Base-by-base conservation (phyloP, 2,888 invertebrate genomes). In the Phalera bucephala region DNA sequence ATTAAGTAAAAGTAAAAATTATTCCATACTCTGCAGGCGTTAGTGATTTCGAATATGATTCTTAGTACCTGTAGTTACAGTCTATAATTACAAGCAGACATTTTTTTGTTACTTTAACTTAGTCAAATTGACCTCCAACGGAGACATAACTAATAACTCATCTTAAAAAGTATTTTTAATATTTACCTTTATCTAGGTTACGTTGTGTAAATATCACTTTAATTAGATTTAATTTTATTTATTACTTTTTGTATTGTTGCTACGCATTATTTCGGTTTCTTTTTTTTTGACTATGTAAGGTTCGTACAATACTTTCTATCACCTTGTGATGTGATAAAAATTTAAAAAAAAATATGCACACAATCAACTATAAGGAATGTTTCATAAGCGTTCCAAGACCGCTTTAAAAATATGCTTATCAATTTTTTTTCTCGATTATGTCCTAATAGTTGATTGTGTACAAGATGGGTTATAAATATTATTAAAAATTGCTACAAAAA, bases 211-310 rank as follows among this genome's bases (percentile, higher is more conserved):
- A 68, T 68, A 71, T 49, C 46, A 54, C 36, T 57, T 58, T 57
- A 55, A 62, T 52, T 27, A 60, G 44, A 54, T 49, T 47, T 67
- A 61, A 64, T 62, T 60, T 64, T 64, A 64, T 65, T 70, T 65
- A 69, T 68, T 64, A 62, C 52, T 55, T 48, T 57, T 53, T 53
- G 49, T 52, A 61, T 58, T 61, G 65, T 70, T 66, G 58, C 57
- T 64, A 61, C 35, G 42, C 52, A 52, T 62, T 48, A 43, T 45
- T 51, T 41, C 44, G 50, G 37, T 51, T 49, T 29, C 33, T 22
- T 9, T 33, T 10, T 44, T 33, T 39, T 36, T 36, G 22, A 29
- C 45, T 43, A 38, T 27, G 36, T 40, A 29, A 29, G 15, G 12
- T 41, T 8, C 27, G 34, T 26, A 8, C n/a, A n/a, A n/a, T n/a